Evolutionary conservation across 2,888 invertebrate species (phyloP).

Genomic region (Lochmaea crataegi): DNA sequence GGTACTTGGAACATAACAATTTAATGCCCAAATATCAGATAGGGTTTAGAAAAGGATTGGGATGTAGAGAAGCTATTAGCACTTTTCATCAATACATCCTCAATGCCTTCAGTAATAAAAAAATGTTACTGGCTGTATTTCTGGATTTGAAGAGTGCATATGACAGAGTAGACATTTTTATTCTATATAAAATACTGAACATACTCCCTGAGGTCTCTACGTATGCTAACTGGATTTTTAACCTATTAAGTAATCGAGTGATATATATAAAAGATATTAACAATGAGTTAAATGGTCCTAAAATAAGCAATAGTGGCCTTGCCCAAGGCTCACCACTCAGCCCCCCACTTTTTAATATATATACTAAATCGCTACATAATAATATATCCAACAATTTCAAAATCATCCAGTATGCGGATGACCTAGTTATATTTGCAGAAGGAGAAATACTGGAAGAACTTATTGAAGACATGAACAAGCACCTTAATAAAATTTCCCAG

Average conservation of each 20-base stretch:
- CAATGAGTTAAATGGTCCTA: too few relatives aligned
- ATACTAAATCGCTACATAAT: constrained; percentile 11
- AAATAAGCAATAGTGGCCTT: too few relatives aligned
- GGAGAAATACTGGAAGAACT: background rate
- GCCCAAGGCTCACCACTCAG: constrained; percentile 21
- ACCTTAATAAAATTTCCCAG: constrained; percentile 1
- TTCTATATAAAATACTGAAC: constrained; percentile 12
- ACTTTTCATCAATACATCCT: background rate
- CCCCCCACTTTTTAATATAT: constrained; percentile 31
- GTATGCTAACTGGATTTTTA: background rate
- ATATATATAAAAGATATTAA: too few relatives aligned
- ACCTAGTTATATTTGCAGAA: constrained; percentile 13
- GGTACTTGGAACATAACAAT: too few relatives aligned
- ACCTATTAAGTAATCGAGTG: too few relatives aligned
- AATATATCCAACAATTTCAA: constrained; percentile 12
- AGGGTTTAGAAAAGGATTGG: background rate
- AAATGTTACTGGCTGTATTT: background rate
- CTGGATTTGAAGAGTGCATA: constrained; percentile 26
- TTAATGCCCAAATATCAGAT: too few relatives aligned
- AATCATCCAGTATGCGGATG: constrained; percentile 35
- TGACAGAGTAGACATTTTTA: constrained; percentile 24
- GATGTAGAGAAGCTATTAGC: constrained; percentile 5
- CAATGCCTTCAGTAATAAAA: constrained; percentile 8
- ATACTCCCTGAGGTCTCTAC: background rate
- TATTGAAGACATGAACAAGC: constrained; percentile 22